Base-by-base conservation (phyloP, 1,140 invertebrate genomes). In the Galleria mellonella region DNA sequence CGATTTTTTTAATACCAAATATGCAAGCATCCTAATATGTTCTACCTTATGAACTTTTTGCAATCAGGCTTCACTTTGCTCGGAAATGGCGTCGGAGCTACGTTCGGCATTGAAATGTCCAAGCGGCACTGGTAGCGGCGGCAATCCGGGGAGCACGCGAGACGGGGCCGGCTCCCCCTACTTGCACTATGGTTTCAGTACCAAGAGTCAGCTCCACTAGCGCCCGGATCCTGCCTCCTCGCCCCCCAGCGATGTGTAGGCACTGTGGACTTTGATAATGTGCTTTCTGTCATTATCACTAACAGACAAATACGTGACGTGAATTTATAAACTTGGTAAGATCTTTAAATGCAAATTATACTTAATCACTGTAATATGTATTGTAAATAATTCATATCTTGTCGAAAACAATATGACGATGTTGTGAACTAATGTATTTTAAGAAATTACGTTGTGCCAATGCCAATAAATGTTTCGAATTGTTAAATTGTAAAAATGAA, bases 61-160 rank as follows among this genome's bases (percentile, higher is more conserved):
- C 62, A 51, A 47, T 51, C 87, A 92, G 90, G 88, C 88, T 35
- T 91, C 90, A 32, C 84, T 91, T 54, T 91, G 89, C 82, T 88
- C 89, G 45, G 90, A 92, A 79, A 91, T 91, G 89, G 89, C 89
- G 32, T 87, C 88, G 31, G 92, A 93, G 74, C 81, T 93, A 51
- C 89, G 90, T 53, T 91, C 91, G 53, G 91, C 90, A 32, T 72
- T 93, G 47, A 89, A 90, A 62, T 92, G 91, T 64, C 88, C 88
- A 15, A 89, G 88, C 29, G 85, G 89, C 14, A 87, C 83, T 1
- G 88, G 88, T 45, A 87, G 76, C 23, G 72, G 64, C 12, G 50
- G 59, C 40, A 48, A 49, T 51, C 51, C 51, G 43, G 74, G 60
- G 8, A 59, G 62, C 9, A 52, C 75, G 23, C 60, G 84, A 54